Evolutionary conservation across 2,797 vertebrate species (phyloP).

Genomic region (Clarias platycephalus): DNA sequence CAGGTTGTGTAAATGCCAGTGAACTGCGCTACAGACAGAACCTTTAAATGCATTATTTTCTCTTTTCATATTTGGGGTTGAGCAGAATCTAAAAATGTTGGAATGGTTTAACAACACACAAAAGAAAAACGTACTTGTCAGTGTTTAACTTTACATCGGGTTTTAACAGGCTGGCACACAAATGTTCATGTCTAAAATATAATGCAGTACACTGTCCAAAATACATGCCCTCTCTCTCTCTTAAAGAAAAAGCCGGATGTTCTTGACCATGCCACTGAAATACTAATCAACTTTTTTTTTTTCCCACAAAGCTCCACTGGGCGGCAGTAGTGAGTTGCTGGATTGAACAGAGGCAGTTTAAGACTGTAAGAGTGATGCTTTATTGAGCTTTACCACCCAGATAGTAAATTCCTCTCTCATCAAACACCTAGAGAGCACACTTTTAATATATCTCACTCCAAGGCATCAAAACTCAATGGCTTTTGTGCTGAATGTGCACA

Average conservation of each 20-base stretch:
- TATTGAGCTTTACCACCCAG: constrained; percentile 33
- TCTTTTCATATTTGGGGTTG: background rate
- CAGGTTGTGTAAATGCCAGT: background rate
- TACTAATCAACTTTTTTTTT: background rate
- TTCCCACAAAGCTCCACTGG: constrained; percentile 55
- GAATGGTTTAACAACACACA: background rate
- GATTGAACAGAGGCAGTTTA: background rate
- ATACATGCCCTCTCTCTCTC: background rate
- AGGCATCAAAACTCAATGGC: constrained; percentile 33
- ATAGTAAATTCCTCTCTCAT: constrained; percentile 34
- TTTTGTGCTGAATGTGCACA: constrained; percentile 45
- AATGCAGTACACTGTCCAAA: background rate
- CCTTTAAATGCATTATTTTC: background rate
- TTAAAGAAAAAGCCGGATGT: background rate
- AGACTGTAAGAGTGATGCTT: constrained; percentile 19
- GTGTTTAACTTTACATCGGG: too few species aligned
- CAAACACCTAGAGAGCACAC: constrained; percentile 29
- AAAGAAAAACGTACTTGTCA: background rate
- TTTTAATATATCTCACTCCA: constrained; percentile 40
- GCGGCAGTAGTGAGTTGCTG: constrained; percentile 68
- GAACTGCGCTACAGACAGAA: background rate
- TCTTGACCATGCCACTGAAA: background rate
- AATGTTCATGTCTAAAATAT: background rate
- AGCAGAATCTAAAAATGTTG: background rate
- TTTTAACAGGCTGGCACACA: background rate